Base-by-base conservation (phyloP, 2,113 vertebrate species). In the Anoura caudifer region DNA sequence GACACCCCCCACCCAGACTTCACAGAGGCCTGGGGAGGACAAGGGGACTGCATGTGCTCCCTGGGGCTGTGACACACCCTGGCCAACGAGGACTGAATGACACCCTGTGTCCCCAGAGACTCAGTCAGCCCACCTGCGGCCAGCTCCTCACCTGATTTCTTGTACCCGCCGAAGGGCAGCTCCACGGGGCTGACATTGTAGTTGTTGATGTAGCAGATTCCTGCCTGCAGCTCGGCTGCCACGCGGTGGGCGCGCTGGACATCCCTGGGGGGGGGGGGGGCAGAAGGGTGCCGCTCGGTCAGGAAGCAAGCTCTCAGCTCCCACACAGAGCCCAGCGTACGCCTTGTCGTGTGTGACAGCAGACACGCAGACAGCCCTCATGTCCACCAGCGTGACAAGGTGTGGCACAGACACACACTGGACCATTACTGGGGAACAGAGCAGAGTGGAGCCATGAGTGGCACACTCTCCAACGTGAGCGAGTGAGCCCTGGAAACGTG, bases 181-280 rank as follows among this genome's bases (percentile, higher is more conserved):
- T 99, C 99, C 96, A 99, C 93, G 0, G 99, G 99, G 94, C 95
- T 99, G 94, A 98, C 31, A 0, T 99, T 99, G 98, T 99, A 99
- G 98, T 99, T 99, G 98, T 99, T 99, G 80, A 99, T 99, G 98
- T 98, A 99, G 98, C 99, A 99, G 56, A 99, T 99, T 16, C 99
- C 99, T 1, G 99, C 99, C 97, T 99, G 99, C 24, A 99, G 98
- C 77, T 98, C 99, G 20, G 97, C 99, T 10, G 98, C 99, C 90
- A 99, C 98, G 20, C 99, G 98, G 96, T 99, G 99, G 36, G 99
- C 99, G 54, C 99, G 98, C 85, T 99, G 98, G 88, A 99, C 98
- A 94, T 99, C 99, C 98, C 99, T 99, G 88, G 1, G 50, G 50
- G 50, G 1, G 89, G 86, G 91, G 94, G 85, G 94, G 83, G n/a